phyloP scores from a whole-genome alignment of 2,888 invertebrate species.

The Bursaphelenchus okinawaensis region DNA sequence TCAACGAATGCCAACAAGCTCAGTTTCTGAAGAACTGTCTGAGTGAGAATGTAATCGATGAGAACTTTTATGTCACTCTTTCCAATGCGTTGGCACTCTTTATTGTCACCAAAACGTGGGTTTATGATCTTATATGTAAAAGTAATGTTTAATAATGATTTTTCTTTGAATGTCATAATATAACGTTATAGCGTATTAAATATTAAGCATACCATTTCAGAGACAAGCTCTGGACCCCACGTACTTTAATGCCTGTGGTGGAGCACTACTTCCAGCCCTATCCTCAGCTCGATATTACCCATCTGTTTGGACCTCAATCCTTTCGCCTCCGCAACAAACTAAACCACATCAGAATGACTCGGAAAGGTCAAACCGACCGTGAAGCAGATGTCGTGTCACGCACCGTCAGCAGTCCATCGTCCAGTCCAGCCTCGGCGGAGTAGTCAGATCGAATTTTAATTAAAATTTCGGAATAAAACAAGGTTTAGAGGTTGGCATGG shows the following conservation, averaged over 20 bases:
- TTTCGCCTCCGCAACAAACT: neutral
- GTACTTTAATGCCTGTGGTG: neutral
- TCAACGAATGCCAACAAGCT: neutral
- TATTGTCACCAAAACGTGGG: neutral
- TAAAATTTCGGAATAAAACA: no score
- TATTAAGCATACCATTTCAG: neutral
- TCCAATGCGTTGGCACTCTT: neutral
- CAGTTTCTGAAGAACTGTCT: neutral
- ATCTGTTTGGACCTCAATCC: neutral
- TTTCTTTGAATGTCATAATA: no score
- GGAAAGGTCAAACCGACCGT: neutral
- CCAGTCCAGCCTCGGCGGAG: neutral
- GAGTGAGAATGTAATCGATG: neutral
- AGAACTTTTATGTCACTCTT: neutral
- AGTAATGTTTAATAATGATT: no score
- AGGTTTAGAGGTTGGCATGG: no score
- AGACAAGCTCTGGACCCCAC: neutral
- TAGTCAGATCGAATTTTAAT: no score
- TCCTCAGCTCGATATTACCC: neutral
- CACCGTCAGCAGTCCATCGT: neutral
- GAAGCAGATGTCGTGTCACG: neutral
- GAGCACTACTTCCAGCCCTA: neutral
- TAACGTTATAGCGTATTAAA: neutral
- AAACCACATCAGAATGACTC: neutral
- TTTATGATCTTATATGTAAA: no score